Base-by-base conservation (phyloP, 1,140 invertebrate genomes). In the Ridgeia piscesae region DNA sequence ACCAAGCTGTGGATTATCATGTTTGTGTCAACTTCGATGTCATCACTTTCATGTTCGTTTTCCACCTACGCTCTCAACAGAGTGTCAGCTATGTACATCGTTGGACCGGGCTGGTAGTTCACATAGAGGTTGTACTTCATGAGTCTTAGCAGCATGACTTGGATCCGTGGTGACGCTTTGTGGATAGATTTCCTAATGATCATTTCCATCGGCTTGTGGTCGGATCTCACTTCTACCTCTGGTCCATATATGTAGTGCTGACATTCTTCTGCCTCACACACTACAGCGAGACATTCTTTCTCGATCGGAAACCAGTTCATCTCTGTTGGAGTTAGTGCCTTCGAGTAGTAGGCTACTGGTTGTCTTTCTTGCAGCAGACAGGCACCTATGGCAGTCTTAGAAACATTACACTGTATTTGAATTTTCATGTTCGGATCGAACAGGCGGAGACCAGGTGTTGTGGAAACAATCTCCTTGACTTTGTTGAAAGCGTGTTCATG, bases 401-500 rank as follows among this genome's bases (percentile, higher is more conserved):
- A 34, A 89, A 34, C 89, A 89, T 33, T 9, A 17, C 33, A 14
- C 34, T 34, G 33, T 33, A 33, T 89, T 14, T 42, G 42, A 11
- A 42, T 11, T 42, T 42, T 42, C 11, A 42, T 42, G 42, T 42
- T 42, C 4, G 42, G 42, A 42, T 42, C 42, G 11, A 42, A 42
- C 42, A 42, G 42, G 42, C 42, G 42, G 4, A 42, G 42, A 42
- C 42, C 42, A 42, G 42, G 42, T 42, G 42, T 42, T 42, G 42
- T 42, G 4, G 42, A 42, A 42, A 4, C 4, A 11, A 42, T 42
- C 42, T 42, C 42, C 4, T 42, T 42, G 33, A 89, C 34, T 34
- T 89, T 89, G 89, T 91, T 34, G 27, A 93, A 92, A 34, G 94
- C 92, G 50, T 92, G 89, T 9, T 58, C 88, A 48, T 93, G 94